Base-by-base conservation (phyloP, 2,888 invertebrate genomes). In the Leptopilina myrica region DNA sequence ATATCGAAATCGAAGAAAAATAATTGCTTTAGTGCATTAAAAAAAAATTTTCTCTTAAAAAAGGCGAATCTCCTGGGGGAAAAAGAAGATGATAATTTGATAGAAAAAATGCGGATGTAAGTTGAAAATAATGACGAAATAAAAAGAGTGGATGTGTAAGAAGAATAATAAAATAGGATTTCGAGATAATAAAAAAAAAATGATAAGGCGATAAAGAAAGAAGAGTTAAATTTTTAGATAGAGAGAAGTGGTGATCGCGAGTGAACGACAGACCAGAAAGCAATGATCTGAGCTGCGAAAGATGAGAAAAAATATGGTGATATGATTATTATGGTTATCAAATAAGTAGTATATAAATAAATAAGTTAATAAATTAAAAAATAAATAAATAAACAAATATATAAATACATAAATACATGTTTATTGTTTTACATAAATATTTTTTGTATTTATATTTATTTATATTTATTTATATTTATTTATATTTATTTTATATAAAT, bases 241-340 rank as follows among this genome's bases (percentile, higher is more conserved):
- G 77, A 73, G n/a, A 49, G 49, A 66, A 26, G 76, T 56, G 46
- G 64, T 56, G 69, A 20, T 76, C 62, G 59, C 69, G 62, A 33
- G 64, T 49, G 64, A 80, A 80, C 66, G 76, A 78, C 79, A 76
- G 65, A 77, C 53, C 69, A 81, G 79, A 76, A 80, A 80, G 80
- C 81, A 76, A 79, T 83, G 78, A 77, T 43, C 77, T 56, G 78
- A 81, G 81, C 80, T 82, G 82, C 82, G 80, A 81, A 78, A 82
- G 77, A 82, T 78, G 80, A 78, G 73, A 81, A 79, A 43, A 33
- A 33, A 33, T 33, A 79, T 80, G 82, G 78, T 75, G 76, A 77
- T 69, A 77, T 69, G 76, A 64, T 64, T 15, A 15, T 43, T 7
- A 43, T 43, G 8, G 7, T 43, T 43, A 43, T 43, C 7, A 33